Percentiles rank a stretch among this genome's conserved stretches.
These are phyloP conservation scores for Zoanthus gigantus DNA, from an alignment of 92 coral and sea anemone genomes.

Conservation along the genomic window DNA sequence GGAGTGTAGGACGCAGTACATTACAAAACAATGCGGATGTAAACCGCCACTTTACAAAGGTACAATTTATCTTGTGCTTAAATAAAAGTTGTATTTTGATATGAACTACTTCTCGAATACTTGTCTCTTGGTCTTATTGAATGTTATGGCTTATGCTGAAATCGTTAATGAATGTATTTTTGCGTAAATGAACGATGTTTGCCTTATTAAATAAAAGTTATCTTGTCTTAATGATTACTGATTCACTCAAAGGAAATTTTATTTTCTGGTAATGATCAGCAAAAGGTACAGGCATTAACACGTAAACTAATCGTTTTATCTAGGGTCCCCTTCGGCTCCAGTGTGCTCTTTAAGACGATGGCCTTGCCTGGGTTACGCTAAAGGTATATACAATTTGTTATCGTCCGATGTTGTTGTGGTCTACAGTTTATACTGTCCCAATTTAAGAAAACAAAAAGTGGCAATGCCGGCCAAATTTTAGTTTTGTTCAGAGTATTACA, in stretches of 20 bases:
- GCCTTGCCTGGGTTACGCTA: neutral
- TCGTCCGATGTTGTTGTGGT: neutral
- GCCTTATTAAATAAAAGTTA: neutral
- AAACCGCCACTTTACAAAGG: constrained; percentile 19
- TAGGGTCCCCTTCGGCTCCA: neutral
- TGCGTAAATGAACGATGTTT: too few relatives aligned
- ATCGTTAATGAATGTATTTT: too few relatives aligned
- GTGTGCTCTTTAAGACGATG: neutral
- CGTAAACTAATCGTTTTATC: neutral
- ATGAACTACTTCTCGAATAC: neutral
- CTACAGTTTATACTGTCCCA: too few relatives aligned
- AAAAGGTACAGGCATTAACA: too few relatives aligned
- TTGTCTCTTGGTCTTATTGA: too few relatives aligned
- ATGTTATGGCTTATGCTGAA: neutral
- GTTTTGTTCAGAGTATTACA: too few relatives aligned
- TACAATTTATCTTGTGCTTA: neutral
- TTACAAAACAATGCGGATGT: constrained; percentile 6
- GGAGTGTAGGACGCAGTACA: constrained; percentile 13
- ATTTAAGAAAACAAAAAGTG: too few relatives aligned
- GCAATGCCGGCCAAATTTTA: too few relatives aligned
- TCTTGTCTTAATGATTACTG: too few relatives aligned
- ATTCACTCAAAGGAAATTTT: too few relatives aligned
- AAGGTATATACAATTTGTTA: neutral
- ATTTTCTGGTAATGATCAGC: too few relatives aligned
- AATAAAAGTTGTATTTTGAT: neutral